Percentiles rank a stretch among this genome's conserved stretches.
Conservation (phyloP, 2,113 vertebrate genomes). For the Clinocottus analis region DNA sequence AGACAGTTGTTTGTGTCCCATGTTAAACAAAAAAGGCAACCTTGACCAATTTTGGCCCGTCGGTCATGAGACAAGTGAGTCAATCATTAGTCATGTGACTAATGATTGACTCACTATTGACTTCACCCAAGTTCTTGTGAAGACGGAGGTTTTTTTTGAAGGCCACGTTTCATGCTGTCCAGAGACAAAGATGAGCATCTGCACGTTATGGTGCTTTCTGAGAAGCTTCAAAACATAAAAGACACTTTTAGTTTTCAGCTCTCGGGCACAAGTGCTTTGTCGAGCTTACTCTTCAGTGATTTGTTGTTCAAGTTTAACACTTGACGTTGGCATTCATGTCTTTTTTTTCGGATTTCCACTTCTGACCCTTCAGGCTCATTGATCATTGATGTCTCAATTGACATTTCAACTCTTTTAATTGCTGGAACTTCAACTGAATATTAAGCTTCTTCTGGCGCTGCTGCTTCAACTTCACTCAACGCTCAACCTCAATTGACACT, state of each 20-base stretch:
- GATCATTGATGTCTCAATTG: not conserved
- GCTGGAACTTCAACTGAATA: not conserved
- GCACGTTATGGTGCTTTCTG: not conserved
- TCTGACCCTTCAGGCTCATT: not conserved
- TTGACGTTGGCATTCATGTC: not conserved
- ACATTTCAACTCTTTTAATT: slow-evolving; percentile 4
- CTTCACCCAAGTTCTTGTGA: not conserved
- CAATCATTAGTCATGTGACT: not conserved
- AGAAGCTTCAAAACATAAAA: too few relatives aligned
- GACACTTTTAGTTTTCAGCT: not conserved
- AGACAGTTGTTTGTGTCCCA: not conserved
- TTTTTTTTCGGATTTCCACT: slow-evolving; percentile 3
- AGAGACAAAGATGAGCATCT: not conserved
- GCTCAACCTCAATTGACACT: not conserved
- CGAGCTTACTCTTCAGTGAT: not conserved
- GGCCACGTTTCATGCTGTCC: too few relatives aligned
- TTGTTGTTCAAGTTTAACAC: not conserved
- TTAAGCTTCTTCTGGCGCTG: not conserved
- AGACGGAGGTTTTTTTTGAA: not conserved
- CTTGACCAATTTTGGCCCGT: not conserved
- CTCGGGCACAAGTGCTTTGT: not conserved
- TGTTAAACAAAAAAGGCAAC: not conserved
- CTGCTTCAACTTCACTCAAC: not conserved
- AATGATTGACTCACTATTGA: not conserved
- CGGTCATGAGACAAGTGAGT: not conserved